These are phyloP conservation scores for Netelia melanura DNA, from an alignment of 2,888 invertebrate species.

Conservation along the genomic window DNA sequence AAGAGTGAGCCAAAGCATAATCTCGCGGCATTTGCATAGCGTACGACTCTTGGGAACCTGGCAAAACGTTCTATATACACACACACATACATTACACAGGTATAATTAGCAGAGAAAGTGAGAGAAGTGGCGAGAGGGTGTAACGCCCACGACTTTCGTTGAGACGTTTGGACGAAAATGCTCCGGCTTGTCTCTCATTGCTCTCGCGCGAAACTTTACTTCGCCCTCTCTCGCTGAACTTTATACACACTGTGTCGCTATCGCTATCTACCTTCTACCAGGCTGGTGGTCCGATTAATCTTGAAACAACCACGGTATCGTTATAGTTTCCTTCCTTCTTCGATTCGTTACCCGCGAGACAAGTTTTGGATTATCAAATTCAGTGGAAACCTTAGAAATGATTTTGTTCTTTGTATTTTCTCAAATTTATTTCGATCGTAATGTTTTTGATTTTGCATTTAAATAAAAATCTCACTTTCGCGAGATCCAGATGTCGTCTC, in stretches of 20 bases:
- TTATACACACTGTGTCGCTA: neutral
- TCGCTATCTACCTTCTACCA: neutral
- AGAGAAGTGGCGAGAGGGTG: neutral
- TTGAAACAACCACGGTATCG: too few relatives aligned
- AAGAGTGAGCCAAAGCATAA: constrained; percentile 54
- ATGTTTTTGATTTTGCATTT: too few relatives aligned
- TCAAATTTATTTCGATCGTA: too few relatives aligned
- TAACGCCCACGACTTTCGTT: neutral
- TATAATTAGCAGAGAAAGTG: constrained; percentile 3
- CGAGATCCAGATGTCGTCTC: too few relatives aligned
- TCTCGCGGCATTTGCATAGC: constrained; percentile 64
- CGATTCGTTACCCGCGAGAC: too few relatives aligned
- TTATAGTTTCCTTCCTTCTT: too few relatives aligned
- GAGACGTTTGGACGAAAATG: constrained; percentile 50
- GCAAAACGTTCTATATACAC: constrained; percentile 38
- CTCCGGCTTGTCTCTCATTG: constrained; percentile 51
- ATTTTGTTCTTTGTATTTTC: too few relatives aligned
- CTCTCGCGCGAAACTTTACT: constrained; percentile 31
- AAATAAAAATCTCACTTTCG: too few relatives aligned
- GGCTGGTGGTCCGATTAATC: too few relatives aligned
- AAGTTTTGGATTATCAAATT: too few relatives aligned
- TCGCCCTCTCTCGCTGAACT: constrained; percentile 9
- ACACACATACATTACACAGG: constrained; percentile 9
- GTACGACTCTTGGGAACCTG: constrained; percentile 46
- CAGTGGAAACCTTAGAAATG: too few relatives aligned